Evolutionary conservation across 2,888 invertebrate genomes (phyloP), one percentile per base, ranked within the genome.

Genomic region (Ormyrus thymus): DNA sequence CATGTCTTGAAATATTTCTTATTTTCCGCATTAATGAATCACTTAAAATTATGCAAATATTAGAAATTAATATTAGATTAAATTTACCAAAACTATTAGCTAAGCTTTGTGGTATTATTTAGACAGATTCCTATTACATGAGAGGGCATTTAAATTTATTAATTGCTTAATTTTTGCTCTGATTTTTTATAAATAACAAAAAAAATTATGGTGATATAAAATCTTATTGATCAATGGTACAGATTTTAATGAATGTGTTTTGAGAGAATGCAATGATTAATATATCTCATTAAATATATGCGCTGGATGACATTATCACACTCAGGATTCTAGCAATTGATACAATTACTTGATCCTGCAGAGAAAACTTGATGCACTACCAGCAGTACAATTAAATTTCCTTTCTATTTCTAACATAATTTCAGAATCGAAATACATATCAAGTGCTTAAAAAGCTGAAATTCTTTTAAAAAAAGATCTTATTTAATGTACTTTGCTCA

Each of bases 261-360:
- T 56, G n/a, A 78, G n/a, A 76, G 13, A 43, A 66, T 71, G 65
- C 46, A 65, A 64, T 76, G 69, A 56, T 64, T 55, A 11, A 61
- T 70, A 62, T 65, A 50, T 66, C 51, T 56, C 68, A 71, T 66
- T 75, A n/a, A 66, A 66, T 65, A 66, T 7, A 66, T 51, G 65
- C 51, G 50, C 66, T 79, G 70, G 61, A 29, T 73, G 69, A 79
- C 13, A 53, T 59, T 76, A 80, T 76, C 73, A 80, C 79, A 80
- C 61, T 74, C 29, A 80, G 71, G 71, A 78, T 72, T 9, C 15
- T n/a, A 66, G 53, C 78, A 78, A 80, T 80, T 80, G 80, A 80
- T 80, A 78, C 80, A 80, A 80, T 80, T 80, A 71, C 58, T 56
- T 11, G 43, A 66, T 75, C 71, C 75, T 68, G 64, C 43, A 58